A percentile compares a stretch with the other conserved stretches of the same genome.
phyloP scores from a whole-genome alignment of 2,888 invertebrate species.

The Ochropacha duplaris region DNA sequence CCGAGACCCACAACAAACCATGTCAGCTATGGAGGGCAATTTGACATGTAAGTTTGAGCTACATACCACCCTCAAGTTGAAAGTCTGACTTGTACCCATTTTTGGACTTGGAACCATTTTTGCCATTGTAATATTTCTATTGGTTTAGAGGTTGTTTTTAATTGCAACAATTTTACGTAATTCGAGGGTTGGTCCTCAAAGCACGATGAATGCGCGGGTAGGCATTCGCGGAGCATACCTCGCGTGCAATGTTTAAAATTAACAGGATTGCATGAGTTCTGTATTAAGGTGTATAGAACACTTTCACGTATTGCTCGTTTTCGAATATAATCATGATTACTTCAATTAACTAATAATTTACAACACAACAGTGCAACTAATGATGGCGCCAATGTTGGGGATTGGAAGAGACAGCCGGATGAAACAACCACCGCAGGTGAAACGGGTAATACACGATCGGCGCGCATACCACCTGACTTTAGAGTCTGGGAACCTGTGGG shows the following conservation, averaged over 20 bases:
- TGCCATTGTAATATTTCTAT: too few relatives aligned
- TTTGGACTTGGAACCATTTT: too few relatives aligned
- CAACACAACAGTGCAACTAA: background rate
- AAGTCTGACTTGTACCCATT: too few relatives aligned
- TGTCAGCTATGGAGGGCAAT: constrained; percentile 59
- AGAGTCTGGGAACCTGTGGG: constrained; percentile 60
- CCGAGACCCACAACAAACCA: constrained; percentile 50
- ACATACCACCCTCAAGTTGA: background rate
- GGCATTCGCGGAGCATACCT: too few relatives aligned
- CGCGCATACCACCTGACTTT: constrained; percentile 49
- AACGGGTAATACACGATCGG: constrained; percentile 9
- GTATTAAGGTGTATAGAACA: too few relatives aligned
- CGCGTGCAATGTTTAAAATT: too few relatives aligned
- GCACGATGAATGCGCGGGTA: too few relatives aligned
- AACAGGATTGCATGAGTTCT: too few relatives aligned
- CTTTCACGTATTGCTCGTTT: too few relatives aligned
- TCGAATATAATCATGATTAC: background rate
- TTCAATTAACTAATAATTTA: background rate
- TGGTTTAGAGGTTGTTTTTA: too few relatives aligned
- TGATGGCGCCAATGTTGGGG: background rate
- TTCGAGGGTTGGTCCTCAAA: too few relatives aligned
- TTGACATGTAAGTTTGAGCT: constrained; percentile 60
- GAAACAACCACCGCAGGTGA: constrained; percentile 24
- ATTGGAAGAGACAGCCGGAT: constrained; percentile 11
- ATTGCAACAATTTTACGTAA: too few relatives aligned